Conservation (phyloP, 2,888 invertebrate genomes). For the Rhynchonema sp. region DNA sequence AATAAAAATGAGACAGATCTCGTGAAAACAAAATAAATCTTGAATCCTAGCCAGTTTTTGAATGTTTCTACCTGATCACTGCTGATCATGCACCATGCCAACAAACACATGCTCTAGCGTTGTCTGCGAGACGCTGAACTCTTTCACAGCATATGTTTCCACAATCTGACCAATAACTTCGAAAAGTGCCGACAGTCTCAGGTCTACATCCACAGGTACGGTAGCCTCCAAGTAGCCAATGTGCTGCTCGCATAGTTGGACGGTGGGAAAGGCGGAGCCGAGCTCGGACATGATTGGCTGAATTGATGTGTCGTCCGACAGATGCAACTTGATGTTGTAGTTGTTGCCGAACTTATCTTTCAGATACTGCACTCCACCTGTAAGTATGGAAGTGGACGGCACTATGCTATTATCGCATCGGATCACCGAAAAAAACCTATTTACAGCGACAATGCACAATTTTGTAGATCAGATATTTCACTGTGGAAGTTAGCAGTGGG, state of each 20-base stretch:
- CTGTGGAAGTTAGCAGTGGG: too few relatives aligned
- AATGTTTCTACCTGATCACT: neutral
- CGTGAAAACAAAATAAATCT: too few relatives aligned
- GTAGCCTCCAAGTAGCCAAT: neutral
- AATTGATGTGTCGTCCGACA: neutral
- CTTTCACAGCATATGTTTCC: neutral
- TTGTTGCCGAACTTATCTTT: conserved; percentile 7
- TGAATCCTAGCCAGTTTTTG: neutral
- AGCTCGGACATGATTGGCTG: neutral
- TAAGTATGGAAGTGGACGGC: too few relatives aligned
- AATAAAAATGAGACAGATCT: too few relatives aligned
- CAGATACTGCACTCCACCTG: conserved; percentile 9
- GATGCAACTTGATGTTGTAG: neutral
- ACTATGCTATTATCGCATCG: too few relatives aligned
- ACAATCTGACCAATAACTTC: neutral
- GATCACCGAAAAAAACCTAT: too few relatives aligned
- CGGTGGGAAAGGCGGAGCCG: too few relatives aligned
- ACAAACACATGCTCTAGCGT: conserved; percentile 5
- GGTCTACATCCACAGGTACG: neutral
- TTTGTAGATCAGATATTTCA: too few relatives aligned
- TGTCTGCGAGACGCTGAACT: conserved; percentile 3
- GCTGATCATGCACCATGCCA: conserved; percentile 1
- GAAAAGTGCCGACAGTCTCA: neutral
- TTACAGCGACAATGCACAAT: too few relatives aligned
- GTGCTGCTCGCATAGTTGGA: neutral